Evolutionary conservation across 2,888 invertebrate genomes (phyloP).

Genomic region (Lycophotia porphyrea): DNA sequence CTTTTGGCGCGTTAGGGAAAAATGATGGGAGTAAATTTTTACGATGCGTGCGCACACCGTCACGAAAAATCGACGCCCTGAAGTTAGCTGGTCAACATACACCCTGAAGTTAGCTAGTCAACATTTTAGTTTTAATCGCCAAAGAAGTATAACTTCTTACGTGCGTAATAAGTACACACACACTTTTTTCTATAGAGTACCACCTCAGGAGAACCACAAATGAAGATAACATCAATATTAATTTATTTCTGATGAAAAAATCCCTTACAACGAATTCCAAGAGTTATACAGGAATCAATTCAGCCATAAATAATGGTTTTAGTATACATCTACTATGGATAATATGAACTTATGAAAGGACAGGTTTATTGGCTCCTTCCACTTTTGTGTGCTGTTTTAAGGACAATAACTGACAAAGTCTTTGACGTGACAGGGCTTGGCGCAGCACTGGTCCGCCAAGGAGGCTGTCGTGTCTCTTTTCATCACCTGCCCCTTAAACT

Average conservation of each 20-base stretch:
- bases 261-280: not conserved
- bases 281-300: not conserved
- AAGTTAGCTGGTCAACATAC: no score
- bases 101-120: no score
- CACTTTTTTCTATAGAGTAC: not conserved
- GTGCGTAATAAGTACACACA: no score
- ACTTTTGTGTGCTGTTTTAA: not conserved
- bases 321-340: not conserved
- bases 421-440: constrained; percentile 57
- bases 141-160: no score
- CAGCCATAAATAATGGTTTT: not conserved
- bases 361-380: not conserved
- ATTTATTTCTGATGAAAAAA: constrained; percentile 19
- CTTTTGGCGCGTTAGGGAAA: no score
- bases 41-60: no score
- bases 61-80: no score
- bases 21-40: no score
- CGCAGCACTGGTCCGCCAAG: constrained; percentile 53
- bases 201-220: constrained; percentile 1
- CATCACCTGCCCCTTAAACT: constrained; percentile 22
- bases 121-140: no score
- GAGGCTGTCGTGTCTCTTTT: constrained; percentile 29
- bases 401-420: constrained; percentile 49
- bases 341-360: not conserved
- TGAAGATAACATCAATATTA: not conserved